A percentile compares a stretch with the other conserved stretches of the same genome.
Evolutionary conservation across 1,140 invertebrate species (phyloP).

Genomic region (Magallana ariakensis): DNA sequence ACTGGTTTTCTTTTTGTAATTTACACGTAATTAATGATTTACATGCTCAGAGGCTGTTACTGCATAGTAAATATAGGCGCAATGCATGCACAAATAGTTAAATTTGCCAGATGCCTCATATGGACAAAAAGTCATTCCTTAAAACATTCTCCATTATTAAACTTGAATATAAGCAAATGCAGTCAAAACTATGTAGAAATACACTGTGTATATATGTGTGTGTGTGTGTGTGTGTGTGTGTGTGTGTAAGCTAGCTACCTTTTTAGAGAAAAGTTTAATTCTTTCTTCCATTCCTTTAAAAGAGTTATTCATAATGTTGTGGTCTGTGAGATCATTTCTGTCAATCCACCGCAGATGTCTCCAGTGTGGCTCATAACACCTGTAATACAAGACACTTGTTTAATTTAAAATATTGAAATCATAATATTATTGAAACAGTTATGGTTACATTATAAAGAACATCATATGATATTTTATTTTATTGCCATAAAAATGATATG

Average conservation of each 20-base stretch:
- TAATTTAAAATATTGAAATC: not conserved
- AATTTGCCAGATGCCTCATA: too few relatives aligned
- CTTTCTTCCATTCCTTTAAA: not conserved
- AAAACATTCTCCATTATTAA: too few relatives aligned
- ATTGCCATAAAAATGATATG: not conserved
- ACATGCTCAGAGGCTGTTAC: too few relatives aligned
- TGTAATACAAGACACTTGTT: not conserved
- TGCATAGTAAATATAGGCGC: too few relatives aligned
- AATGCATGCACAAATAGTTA: too few relatives aligned
- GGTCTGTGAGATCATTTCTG: not conserved
- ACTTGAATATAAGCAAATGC: too few relatives aligned
- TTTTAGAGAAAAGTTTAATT: not conserved
- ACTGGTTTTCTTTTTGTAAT: too few relatives aligned
- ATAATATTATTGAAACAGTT: not conserved
- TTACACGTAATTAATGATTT: too few relatives aligned
- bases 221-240: not conserved
- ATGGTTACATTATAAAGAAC: not conserved
- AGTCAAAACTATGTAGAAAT: too few relatives aligned
- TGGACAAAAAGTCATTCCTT: too few relatives aligned
- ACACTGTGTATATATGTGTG: too few relatives aligned
- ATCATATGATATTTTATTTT: not conserved
- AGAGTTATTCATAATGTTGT: not conserved
- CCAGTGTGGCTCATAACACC: conserved; percentile 7
- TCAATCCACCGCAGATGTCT: not conserved
- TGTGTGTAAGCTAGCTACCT: not conserved